These are phyloP conservation scores for Oceanodroma tethys DNA, from an alignment of 2,113 vertebrate genomes.

Conservation along the genomic window DNA sequence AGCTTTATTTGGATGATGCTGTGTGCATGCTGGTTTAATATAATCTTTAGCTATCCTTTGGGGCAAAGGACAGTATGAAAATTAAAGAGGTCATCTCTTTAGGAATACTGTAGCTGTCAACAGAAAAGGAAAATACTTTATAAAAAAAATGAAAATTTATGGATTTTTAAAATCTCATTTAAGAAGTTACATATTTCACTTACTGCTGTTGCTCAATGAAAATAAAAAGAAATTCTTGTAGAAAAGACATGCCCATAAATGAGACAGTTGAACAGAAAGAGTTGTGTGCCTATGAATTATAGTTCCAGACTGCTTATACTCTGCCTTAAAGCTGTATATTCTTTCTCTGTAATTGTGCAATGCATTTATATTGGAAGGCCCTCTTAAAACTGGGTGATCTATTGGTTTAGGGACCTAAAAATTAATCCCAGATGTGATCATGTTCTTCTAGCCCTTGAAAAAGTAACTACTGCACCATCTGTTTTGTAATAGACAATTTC, in stretches of 20 bases:
- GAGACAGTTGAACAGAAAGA: conserved; percentile 7
- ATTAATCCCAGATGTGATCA: conserved; percentile 58
- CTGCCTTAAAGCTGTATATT: conserved; percentile 46
- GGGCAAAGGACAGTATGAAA: not conserved
- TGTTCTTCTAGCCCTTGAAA: conserved; percentile 46
- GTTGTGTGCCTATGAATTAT: conserved; percentile 18
- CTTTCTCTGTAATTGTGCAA: conserved; percentile 31
- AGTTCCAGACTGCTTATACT: conserved; percentile 28
- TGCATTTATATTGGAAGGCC: conserved; percentile 27
- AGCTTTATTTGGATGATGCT: not conserved
- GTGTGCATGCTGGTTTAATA: not conserved
- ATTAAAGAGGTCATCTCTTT: not conserved
- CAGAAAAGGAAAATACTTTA: not conserved
- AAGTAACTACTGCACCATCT: conserved; percentile 61
- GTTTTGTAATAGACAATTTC: conserved; percentile 59
- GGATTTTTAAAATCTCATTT: not conserved
- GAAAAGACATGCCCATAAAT: not conserved
- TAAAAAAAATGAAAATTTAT: not conserved
- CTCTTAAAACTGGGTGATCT: conserved; percentile 58
- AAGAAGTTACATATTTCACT: conserved; percentile 6
- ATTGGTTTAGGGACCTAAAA: conserved; percentile 50
- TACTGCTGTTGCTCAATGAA: conserved; percentile 9
- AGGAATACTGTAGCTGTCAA: not conserved
- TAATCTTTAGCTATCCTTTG: not conserved
- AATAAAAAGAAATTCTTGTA: not conserved